Conservation (phyloP, 2,888 invertebrate genomes). For the Calameuta filiformis region DNA sequence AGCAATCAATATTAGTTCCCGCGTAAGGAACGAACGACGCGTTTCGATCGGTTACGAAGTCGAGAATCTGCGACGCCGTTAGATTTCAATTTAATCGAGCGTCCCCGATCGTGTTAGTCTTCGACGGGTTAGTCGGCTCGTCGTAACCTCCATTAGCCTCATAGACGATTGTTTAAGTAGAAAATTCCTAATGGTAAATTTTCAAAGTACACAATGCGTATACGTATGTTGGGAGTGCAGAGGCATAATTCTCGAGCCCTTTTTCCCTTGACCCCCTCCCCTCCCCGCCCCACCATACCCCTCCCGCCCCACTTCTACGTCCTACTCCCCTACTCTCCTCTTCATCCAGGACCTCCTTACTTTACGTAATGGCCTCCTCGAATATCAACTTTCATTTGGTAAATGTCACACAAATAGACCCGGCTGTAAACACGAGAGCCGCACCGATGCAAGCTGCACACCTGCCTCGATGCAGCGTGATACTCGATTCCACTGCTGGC, state of each 20-base stretch:
- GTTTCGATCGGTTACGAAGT: background rate
- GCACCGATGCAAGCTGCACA: background rate
- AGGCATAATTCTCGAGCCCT: background rate
- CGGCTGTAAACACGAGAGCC: background rate
- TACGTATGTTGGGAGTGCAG: background rate
- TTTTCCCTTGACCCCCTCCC: background rate
- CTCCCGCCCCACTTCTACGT: too few relatives aligned
- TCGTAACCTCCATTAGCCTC: too few relatives aligned
- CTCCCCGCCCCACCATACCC: too few relatives aligned
- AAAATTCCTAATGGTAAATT: background rate
- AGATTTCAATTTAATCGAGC: background rate
- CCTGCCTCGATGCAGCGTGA: background rate
- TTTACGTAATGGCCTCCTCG: slow-evolving; percentile 4
- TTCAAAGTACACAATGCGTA: background rate
- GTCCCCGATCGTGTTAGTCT: background rate
- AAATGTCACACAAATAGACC: slow-evolving; percentile 2
- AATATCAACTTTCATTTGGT: slow-evolving; percentile 7
- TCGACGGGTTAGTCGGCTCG: too few relatives aligned
- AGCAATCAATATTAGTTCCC: background rate
- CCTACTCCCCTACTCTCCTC: background rate
- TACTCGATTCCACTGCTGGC: background rate
- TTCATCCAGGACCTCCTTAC: background rate
- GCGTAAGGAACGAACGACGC: background rate
- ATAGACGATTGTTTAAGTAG: background rate
- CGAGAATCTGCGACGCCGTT: background rate